These are phyloP conservation scores for Conistra vaccinii DNA, from an alignment of 2,888 invertebrate genomes.

Conservation along the genomic window DNA sequence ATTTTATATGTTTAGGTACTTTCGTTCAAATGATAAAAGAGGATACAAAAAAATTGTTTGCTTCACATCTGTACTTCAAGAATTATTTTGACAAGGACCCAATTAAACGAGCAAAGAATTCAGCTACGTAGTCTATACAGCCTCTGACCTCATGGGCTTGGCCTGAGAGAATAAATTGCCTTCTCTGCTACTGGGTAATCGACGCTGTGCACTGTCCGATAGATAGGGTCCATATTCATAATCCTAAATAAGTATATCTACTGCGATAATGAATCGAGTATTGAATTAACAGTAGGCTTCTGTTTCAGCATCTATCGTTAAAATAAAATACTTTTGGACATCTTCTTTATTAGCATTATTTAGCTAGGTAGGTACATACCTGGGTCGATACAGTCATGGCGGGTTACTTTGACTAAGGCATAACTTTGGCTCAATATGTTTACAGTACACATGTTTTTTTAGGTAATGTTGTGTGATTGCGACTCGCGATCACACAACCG, in stretches of 20 bases:
- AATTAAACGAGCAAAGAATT: background rate
- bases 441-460: too few relatives aligned
- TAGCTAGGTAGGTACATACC: background rate
- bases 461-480: too few relatives aligned
- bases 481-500: too few relatives aligned
- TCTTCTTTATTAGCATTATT: background rate
- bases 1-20: background rate
- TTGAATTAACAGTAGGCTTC: background rate
- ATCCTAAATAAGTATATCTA: background rate
- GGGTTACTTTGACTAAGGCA: too few relatives aligned
- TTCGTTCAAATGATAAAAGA: background rate
- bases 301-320: background rate
- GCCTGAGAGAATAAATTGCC: background rate
- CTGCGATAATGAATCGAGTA: too few relatives aligned
- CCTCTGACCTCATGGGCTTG: background rate
- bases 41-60: too few relatives aligned
- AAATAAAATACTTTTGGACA: background rate
- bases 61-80: background rate
- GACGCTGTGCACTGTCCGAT: background rate
- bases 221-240: background rate
- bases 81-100: constrained; percentile 1
- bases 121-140: background rate
- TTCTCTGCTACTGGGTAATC: constrained; percentile 2
- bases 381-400: too few relatives aligned
- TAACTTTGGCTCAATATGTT: too few relatives aligned